Base-by-base conservation (phyloP, 2,888 invertebrate genomes). In the Odiellus spinosus region DNA sequence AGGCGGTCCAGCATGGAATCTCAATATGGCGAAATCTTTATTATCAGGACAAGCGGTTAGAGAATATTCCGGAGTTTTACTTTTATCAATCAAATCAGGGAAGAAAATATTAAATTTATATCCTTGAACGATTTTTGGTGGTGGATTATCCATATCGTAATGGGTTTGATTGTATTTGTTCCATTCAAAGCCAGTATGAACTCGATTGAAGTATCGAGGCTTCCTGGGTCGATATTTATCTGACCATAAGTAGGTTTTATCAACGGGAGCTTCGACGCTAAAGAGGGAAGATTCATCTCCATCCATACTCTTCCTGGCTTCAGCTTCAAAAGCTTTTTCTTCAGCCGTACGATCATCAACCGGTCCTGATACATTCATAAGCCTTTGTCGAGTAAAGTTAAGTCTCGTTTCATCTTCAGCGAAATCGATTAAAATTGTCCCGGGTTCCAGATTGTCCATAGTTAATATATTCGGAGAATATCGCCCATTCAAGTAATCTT, bases 81-180 rank as follows among this genome's bases (percentile, higher is more conserved):
- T 75, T 64, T 91, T 90, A 65, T 96, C 88, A 58, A 98, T 93
- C 51, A 98, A 75, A 72, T 99, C 98, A 0, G 98, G 96, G 71
- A 95, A 99, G 71, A 99, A 98, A 59, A 98, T 98, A 69, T 99
- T 99, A 69, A 99, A 99, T 68, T 98, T 96, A 73, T 98, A 99
- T 6, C 98, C 98, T 69, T 98, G 98, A 1, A 99, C 98, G 62
- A 98, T 95, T 72, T 99, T 99, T 1, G 98, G 98, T 8, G 98
- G 98, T 44, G 98, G 98, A 71, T 99, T 98, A 67, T 99, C 98
- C 82, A 96, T 91, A 67, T 98, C 98, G 68, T 99, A 99, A 71
- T 98, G 98, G 2, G 98, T 98, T 70, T 98, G 98, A 71, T 99
- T 99, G 70, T 99, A 99, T 68, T 99, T 98, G 71, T 98, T 98